These are phyloP conservation scores for Drosophila nigricruria DNA, from an alignment of 2,888 invertebrate genomes.

Conservation along the genomic window DNA sequence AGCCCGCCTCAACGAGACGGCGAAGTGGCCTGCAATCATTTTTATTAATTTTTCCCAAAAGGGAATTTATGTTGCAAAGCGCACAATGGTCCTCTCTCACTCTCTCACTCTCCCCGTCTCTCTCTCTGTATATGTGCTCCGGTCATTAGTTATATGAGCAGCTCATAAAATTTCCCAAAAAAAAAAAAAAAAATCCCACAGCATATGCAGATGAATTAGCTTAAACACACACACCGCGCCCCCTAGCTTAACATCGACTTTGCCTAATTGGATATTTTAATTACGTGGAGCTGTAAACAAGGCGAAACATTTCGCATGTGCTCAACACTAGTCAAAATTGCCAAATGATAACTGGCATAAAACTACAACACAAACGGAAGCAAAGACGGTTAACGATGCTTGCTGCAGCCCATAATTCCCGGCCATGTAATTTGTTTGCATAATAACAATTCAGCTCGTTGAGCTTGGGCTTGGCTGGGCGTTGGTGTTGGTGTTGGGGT, in stretches of 20 bases:
- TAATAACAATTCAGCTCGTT: conserved; percentile 69
- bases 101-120: too few relatives aligned
- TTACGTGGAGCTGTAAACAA: conserved; percentile 61
- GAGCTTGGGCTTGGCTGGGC: neutral
- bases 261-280: conserved; percentile 77
- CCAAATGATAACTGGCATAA: conserved; percentile 62
- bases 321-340: conserved; percentile 54
- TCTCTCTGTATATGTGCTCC: conserved; percentile 8
- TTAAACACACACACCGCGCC: neutral
- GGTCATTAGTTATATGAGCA: conserved; percentile 58
- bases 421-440: conserved; percentile 76
- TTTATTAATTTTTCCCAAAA: conserved; percentile 77
- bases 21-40: conserved; percentile 70
- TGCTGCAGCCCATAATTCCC: conserved; percentile 38
- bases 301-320: conserved; percentile 22
- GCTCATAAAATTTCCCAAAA: conserved; percentile 55
- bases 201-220: conserved; percentile 35
- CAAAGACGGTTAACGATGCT: conserved; percentile 51
- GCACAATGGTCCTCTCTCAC: neutral
- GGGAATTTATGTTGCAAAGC: conserved; percentile 68
- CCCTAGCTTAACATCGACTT: conserved; percentile 3
- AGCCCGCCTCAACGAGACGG: conserved; percentile 41
- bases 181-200: neutral
- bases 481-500: neutral
- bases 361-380: conserved; percentile 20